Percentiles rank a stretch among this genome's conserved stretches.
phyloP scores from a whole-genome alignment of 1,140 invertebrate genomes.

The Brachionus paranguensis region DNA sequence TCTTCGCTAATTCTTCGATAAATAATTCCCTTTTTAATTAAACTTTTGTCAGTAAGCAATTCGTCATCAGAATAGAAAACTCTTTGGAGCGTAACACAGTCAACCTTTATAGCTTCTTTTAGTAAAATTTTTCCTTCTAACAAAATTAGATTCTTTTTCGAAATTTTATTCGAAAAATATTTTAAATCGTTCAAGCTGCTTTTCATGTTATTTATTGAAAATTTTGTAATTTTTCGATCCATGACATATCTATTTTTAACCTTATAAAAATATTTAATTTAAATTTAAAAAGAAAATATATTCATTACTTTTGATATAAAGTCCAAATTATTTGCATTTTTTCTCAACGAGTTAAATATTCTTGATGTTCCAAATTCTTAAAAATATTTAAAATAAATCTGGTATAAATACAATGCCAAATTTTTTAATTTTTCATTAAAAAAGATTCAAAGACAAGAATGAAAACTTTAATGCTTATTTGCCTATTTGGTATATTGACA shows the following conservation, averaged over 20 bases:
- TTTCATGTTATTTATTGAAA: background rate
- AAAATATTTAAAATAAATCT: background rate
- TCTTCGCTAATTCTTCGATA: background rate
- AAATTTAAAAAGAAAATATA: no score
- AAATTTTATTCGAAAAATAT: background rate
- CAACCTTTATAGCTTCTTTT: background rate
- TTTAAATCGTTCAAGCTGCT: background rate
- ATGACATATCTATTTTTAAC: background rate
- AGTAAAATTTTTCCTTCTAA: constrained; percentile 34
- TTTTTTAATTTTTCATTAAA: background rate
- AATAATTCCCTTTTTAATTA: background rate
- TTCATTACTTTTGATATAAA: background rate
- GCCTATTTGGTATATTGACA: background rate
- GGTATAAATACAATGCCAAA: background rate
- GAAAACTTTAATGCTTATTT: background rate
- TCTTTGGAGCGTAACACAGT: background rate
- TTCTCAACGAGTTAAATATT: background rate
- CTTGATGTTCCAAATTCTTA: background rate
- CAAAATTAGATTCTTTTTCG: background rate
- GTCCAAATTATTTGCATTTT: background rate
- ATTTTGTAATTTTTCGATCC: background rate
- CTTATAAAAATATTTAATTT: background rate
- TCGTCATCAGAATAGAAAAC: background rate
- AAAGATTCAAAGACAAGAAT: background rate
- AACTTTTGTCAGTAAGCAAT: background rate